These are phyloP conservation scores for Zosterops lateralis DNA, from an alignment of 2,113 vertebrate genomes.

Conservation along the genomic window DNA sequence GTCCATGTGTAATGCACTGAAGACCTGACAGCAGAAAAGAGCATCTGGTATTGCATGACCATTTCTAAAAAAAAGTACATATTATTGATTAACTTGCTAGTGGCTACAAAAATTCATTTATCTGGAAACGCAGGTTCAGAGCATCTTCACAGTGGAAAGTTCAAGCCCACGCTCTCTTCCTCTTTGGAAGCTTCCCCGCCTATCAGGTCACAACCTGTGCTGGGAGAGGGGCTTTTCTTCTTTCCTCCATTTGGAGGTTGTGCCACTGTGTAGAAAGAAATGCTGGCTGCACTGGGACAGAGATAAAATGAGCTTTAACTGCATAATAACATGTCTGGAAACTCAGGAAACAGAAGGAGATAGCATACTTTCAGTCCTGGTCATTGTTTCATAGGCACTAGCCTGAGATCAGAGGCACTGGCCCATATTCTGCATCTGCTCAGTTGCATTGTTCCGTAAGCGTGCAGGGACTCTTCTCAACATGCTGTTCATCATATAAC, in stretches of 20 bases:
- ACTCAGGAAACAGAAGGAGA: neutral
- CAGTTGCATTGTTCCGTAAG: neutral
- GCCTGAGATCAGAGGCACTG: neutral
- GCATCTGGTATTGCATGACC: neutral
- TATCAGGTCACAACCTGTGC: neutral
- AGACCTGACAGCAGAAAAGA: neutral
- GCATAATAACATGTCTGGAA: neutral
- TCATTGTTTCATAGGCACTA: neutral
- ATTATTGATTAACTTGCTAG: neutral
- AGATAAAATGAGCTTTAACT: neutral
- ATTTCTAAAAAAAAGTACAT: neutral
- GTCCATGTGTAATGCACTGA: accelerated
- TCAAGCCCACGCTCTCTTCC: neutral
- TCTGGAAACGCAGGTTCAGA: neutral
- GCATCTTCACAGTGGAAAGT: neutral
- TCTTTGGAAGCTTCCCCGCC: neutral
- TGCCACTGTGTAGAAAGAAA: neutral
- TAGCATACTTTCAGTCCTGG: neutral
- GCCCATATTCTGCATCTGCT: neutral
- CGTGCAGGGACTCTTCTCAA: accelerated
- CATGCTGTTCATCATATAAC: neutral
- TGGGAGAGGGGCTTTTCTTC: neutral
- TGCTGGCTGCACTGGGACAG: neutral
- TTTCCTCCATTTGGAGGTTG: neutral
- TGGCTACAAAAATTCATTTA: neutral